Evolutionary conservation across 2,888 invertebrate species (phyloP).

Genomic region (Deladenus siricidicola): DNA sequence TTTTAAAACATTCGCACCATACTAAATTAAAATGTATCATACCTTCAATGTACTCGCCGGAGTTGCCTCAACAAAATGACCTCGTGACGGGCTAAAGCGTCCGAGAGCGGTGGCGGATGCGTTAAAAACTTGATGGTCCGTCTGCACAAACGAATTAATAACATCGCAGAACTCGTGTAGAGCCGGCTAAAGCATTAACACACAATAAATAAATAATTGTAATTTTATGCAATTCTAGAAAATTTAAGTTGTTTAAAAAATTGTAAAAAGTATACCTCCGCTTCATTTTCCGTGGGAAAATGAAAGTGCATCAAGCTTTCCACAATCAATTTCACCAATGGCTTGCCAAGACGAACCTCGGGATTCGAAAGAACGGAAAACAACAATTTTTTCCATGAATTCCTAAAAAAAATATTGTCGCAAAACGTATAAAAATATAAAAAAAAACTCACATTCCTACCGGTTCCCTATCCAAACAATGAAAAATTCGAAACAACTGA

Average conservation of each 20-base stretch:
- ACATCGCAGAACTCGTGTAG: conserved; percentile 11
- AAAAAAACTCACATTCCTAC: conserved; percentile 5
- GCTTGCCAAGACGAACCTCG: neutral
- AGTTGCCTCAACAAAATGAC: too few species aligned
- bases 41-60: neutral
- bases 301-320: neutral
- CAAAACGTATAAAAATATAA: neutral
- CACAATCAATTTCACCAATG: neutral
- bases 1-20: too few species aligned
- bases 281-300: neutral
- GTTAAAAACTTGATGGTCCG: neutral
- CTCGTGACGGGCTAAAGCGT: neutral
- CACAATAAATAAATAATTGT: neutral
- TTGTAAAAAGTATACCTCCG: neutral
- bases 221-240: neutral
- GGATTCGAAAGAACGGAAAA: conserved; percentile 1
- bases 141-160: conserved; percentile 1
- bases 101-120: neutral
- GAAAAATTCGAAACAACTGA: conserved; percentile 1
- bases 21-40: too few species aligned
- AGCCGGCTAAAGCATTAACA: neutral
- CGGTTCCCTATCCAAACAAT: conserved; percentile 1
- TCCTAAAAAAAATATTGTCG: neutral
- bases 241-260: too few species aligned
- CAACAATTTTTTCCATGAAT: conserved; percentile 6